Percentiles rank a stretch among this genome's conserved stretches.
phyloP scores from a whole-genome alignment of 2,888 invertebrate genomes.

The Iselma pallidipennis region DNA sequence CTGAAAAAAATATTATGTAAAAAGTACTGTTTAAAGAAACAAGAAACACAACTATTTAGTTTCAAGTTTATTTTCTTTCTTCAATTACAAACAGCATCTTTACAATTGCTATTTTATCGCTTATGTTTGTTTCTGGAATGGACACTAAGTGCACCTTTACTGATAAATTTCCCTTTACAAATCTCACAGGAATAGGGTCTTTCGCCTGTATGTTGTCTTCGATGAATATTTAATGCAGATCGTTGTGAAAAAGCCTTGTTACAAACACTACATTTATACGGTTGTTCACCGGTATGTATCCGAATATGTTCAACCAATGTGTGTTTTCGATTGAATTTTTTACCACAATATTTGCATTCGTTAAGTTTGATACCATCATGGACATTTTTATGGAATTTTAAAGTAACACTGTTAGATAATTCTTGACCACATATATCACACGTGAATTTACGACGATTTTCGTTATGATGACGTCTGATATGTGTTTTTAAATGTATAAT shows the following conservation, averaged over 20 bases:
- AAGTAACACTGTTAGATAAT: conserved; percentile 37
- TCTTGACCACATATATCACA: conserved; percentile 46
- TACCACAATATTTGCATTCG: conserved; percentile 61
- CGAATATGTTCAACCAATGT: conserved; percentile 54
- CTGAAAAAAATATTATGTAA: too few species aligned
- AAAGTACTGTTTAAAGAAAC: too few species aligned
- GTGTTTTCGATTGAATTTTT: conserved; percentile 56
- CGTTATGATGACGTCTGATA: not conserved
- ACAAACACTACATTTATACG: conserved; percentile 43
- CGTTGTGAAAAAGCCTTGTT: conserved; percentile 45
- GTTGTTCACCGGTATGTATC: conserved; percentile 46
- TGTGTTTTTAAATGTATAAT: not conserved
- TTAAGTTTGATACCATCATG: conserved; percentile 42
- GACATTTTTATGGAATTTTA: conserved; percentile 43
- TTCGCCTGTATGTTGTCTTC: conserved; percentile 60
- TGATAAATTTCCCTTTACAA: conserved; percentile 61
- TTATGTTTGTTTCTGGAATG: not conserved
- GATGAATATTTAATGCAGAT: conserved; percentile 49
- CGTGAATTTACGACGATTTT: conserved; percentile 15
- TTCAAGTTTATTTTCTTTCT: too few species aligned
- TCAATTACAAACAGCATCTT: too few species aligned
- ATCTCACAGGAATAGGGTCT: conserved; percentile 47
- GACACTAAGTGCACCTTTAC: conserved; percentile 54
- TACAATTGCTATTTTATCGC: not conserved
- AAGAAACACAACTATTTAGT: too few species aligned